Evolutionary conservation across 2,113 vertebrate species (phyloP).

Genomic region (Ellobius talpinus): DNA sequence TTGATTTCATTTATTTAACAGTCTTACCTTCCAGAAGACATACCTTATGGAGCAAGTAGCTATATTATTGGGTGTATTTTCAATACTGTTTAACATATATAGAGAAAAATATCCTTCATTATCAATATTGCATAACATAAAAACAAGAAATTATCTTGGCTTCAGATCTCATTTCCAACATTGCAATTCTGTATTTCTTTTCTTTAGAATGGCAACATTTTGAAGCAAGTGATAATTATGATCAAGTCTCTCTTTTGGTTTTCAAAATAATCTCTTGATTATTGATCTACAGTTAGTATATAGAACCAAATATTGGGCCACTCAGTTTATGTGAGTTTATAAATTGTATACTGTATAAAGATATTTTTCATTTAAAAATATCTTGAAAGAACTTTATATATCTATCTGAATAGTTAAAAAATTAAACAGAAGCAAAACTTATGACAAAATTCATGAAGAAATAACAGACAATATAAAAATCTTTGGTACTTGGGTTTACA

Average conservation of each 20-base stretch:
- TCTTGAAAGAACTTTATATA: not conserved
- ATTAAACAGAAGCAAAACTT: not conserved
- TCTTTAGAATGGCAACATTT: not conserved
- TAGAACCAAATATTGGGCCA: not conserved
- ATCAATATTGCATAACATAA: not conserved
- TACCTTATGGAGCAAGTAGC: not conserved
- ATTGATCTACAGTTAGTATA: not conserved
- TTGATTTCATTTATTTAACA: not conserved
- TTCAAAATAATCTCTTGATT: not conserved
- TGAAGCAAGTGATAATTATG: constrained; percentile 15
- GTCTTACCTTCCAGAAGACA: not conserved
- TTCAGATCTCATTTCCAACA: constrained; percentile 26
- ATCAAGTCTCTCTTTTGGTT: not conserved
- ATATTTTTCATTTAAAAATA: constrained; percentile 22
- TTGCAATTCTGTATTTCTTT: not conserved
- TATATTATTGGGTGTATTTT: constrained; percentile 38
- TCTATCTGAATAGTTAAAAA: not conserved
- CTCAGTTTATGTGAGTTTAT: not conserved
- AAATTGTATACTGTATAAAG: not conserved
- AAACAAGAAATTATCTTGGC: not conserved
- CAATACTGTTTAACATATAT: not conserved
- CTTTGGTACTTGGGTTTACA: not conserved
- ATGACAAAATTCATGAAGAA: not conserved
- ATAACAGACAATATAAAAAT: not conserved
- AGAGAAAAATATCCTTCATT: not conserved